Percentiles rank a stretch among this genome's conserved stretches.
These are phyloP conservation scores for Paradisaea rubra DNA, from an alignment of 2,113 vertebrate species.

Conservation along the genomic window DNA sequence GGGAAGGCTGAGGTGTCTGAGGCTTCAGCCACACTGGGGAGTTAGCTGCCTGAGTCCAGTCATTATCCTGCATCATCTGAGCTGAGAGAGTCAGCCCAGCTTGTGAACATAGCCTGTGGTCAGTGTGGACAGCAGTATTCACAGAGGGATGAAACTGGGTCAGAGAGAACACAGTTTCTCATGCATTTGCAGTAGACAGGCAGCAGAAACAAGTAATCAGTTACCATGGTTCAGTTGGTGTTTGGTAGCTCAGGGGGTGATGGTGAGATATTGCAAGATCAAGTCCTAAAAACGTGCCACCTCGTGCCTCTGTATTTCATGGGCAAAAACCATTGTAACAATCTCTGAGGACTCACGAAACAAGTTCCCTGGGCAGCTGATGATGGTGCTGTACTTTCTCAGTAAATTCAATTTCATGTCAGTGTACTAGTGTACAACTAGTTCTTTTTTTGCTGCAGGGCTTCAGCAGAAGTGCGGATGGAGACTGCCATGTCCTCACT, in stretches of 20 bases:
- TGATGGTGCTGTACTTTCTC: background rate
- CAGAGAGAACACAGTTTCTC: accelerated
- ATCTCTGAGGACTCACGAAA: background rate
- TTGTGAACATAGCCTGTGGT: accelerated
- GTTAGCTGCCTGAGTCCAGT: background rate
- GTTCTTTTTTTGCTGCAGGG: background rate
- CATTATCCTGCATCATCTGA: background rate
- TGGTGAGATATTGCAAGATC: background rate
- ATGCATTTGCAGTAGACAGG: background rate
- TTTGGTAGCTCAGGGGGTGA: background rate
- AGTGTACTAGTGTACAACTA: background rate
- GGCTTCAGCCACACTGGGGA: background rate
- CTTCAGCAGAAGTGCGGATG: background rate
- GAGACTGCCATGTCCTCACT: accelerated
- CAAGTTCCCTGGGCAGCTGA: background rate
- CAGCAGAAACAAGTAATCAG: background rate
- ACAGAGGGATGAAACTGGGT: background rate
- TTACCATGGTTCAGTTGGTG: background rate
- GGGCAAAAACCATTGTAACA: accelerated
- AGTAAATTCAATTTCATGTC: background rate
- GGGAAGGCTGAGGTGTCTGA: background rate
- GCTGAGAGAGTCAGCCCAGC: accelerated
- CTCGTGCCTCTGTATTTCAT: background rate
- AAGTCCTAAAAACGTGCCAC: background rate
- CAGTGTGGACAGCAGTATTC: background rate